These are phyloP conservation scores for Polia nebulosa DNA, from an alignment of 2,888 invertebrate species.

Conservation along the genomic window DNA sequence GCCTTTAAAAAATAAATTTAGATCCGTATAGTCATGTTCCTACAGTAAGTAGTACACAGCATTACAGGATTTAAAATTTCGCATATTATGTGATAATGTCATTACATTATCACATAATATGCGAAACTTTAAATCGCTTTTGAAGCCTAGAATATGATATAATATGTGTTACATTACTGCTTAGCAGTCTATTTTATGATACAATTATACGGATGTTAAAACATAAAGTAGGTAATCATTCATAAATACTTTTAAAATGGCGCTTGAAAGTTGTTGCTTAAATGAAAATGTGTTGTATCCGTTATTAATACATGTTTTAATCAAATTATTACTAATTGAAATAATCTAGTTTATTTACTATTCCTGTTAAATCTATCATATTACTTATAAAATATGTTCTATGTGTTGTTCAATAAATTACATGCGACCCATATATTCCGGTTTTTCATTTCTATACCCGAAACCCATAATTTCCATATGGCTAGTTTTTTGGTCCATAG, in stretches of 20 bases:
- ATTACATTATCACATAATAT: too few species aligned
- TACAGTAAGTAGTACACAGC: slow-evolving; percentile 47
- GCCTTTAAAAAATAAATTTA: slow-evolving; percentile 44
- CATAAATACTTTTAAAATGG: slow-evolving; percentile 43
- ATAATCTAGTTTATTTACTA: slow-evolving; percentile 43
- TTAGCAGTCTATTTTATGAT: slow-evolving; percentile 75
- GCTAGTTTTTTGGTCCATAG: too few species aligned
- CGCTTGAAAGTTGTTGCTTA: slow-evolving; percentile 51
- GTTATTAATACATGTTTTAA: slow-evolving; percentile 27
- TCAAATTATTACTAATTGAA: slow-evolving; percentile 42
- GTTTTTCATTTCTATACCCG: slow-evolving; percentile 11
- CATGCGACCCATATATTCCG: slow-evolving; percentile 64
- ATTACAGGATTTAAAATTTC: slow-evolving; percentile 32
- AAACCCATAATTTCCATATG: not conserved
- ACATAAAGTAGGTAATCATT: slow-evolving; percentile 48
- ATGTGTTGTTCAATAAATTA: slow-evolving; percentile 75
- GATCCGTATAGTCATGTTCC: slow-evolving; percentile 35
- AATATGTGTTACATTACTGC: slow-evolving; percentile 67
- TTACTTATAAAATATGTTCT: slow-evolving; percentile 52
- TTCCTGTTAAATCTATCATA: slow-evolving; percentile 57
- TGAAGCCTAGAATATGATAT: slow-evolving; percentile 57
- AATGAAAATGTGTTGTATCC: slow-evolving; percentile 24
- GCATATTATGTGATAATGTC: slow-evolving; percentile 40
- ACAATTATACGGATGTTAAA: slow-evolving; percentile 62
- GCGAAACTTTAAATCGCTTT: too few species aligned